phyloP scores from a whole-genome alignment of 2,888 invertebrate species.

The Tineola bisselliella region DNA sequence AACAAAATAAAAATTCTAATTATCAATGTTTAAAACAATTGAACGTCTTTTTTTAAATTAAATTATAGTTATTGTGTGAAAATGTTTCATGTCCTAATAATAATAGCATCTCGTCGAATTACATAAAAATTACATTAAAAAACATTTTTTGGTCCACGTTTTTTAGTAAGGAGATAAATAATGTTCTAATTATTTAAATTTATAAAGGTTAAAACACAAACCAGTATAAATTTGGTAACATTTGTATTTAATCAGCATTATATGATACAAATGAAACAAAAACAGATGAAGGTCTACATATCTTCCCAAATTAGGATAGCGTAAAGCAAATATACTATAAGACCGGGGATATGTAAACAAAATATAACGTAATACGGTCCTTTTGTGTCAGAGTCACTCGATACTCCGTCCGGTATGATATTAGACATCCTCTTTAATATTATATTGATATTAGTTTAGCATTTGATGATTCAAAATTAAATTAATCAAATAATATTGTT shows the following conservation, averaged over 20 bases:
- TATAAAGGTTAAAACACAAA: not conserved
- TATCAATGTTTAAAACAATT: too few species aligned
- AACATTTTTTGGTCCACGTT: too few species aligned
- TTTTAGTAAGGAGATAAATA: too few species aligned
- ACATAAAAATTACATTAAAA: too few species aligned
- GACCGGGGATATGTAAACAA: constrained; percentile 27
- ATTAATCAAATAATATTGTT: too few species aligned
- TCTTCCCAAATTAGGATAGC: constrained; percentile 40
- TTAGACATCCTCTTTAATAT: not conserved
- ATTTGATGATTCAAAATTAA: not conserved
- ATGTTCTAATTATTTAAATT: too few species aligned
- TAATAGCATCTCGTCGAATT: too few species aligned
- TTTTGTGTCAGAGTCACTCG: not conserved
- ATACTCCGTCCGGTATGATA: not conserved
- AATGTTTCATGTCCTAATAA: too few species aligned
- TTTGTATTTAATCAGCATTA: constrained; percentile 46
- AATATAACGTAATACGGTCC: not conserved
- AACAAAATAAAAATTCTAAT: too few species aligned
- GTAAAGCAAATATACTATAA: constrained; percentile 35
- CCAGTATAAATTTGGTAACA: not conserved
- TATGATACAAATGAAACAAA: constrained; percentile 52
- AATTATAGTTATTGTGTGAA: too few species aligned
- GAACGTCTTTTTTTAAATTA: too few species aligned
- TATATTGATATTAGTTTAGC: not conserved
- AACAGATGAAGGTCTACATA: constrained; percentile 35